Conservation (phyloP, 2,113 vertebrate genomes). For the Silurus meridionalis region DNA sequence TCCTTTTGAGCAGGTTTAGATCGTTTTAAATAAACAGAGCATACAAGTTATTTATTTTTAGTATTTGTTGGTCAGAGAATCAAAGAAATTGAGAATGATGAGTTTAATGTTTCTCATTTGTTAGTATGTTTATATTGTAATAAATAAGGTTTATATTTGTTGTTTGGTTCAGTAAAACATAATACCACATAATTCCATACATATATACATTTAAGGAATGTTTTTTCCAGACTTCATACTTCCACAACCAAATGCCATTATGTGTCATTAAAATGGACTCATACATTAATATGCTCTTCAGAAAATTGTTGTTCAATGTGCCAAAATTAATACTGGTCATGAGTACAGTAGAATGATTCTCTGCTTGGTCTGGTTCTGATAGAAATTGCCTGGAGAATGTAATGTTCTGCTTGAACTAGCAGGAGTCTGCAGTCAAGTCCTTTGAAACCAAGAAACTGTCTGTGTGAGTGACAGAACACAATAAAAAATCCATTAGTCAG, state of each 20-base stretch:
- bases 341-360: conserved; percentile 40
- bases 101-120: neutral
- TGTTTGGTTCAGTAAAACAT: neutral
- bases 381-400: conserved; percentile 54
- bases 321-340: conserved; percentile 53
- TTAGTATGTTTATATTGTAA: neutral
- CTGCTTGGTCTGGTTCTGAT: conserved; percentile 43
- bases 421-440: conserved; percentile 45
- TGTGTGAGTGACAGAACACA: conserved; percentile 53
- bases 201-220: neutral
- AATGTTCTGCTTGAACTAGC: conserved; percentile 57
- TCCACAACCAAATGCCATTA: neutral
- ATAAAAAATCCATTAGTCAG: conserved; percentile 54
- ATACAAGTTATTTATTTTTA: neutral
- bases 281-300: neutral
- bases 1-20: too few species aligned
- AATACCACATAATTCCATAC: neutral
- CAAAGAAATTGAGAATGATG: neutral
- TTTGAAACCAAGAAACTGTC: conserved; percentile 42
- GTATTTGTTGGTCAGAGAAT: neutral
- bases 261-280: neutral
- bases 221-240: neutral
- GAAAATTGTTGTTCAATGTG: conserved; percentile 22
- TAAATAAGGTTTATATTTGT: neutral
- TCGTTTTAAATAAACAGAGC: neutral